Evolutionary conservation across 2,888 invertebrate species (phyloP), one percentile per base, ranked within the genome.

Genomic region (Orthosia gracilis): DNA sequence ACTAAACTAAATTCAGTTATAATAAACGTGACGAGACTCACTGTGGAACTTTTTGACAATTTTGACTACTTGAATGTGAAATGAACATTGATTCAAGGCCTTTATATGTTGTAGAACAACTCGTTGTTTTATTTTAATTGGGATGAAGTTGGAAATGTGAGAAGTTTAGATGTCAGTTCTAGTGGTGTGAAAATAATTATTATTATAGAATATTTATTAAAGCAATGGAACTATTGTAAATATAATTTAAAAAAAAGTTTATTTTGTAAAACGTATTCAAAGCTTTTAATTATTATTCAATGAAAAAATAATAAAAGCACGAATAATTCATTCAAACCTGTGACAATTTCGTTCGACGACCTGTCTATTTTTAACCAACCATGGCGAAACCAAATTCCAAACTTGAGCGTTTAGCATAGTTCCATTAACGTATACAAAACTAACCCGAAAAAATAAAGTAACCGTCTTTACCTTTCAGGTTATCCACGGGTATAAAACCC

Each of bases 11-110:
- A 76, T 58, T 71, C 45, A n/a, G 68, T 72, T 74, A 58, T 52
- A 52, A 65, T 40, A 63, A 18, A 85, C 80, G 68, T 73, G 74
- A 50, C 67, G 31, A 66, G 65, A 21, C 40, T 72, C 67, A 40
- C 59, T 80, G 58, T 49, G 61, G 40, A 78, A 73, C 49, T 71
- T 85, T 84, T 73, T 73, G 76, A 80, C 61, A 13, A 64, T 70
- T 73, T 55, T 45, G 50, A 77, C 66, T 69, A 45, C 64, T 79
- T 73, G 50, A 73, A 71, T 72, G 66, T 65, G 23, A 45, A 84
- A 84, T 67, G 61, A 78, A 72, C 31, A 23, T 64, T 78, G 68
- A 68, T 79, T 69, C 18, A 47, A 69, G 54, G 71, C 54, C 47
- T 67, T 59, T 45, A 54, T 45, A 62, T 67, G 40, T 62, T 68